phyloP scores from a whole-genome alignment of 1,140 invertebrate genomes.

The Pogonognathellus flavescens region DNA sequence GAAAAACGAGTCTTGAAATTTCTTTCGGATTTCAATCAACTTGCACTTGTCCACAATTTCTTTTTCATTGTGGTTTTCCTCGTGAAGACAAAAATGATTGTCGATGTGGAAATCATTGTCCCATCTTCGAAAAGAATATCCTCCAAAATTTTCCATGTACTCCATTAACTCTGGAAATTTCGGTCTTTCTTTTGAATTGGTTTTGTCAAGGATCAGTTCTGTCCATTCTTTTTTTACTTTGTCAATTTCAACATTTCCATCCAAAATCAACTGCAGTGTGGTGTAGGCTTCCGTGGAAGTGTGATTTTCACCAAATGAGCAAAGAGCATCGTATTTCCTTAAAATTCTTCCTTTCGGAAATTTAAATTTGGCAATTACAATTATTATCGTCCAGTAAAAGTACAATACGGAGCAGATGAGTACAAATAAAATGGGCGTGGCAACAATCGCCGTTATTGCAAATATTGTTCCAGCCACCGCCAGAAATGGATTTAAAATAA shows the following conservation, averaged over 20 bases:
- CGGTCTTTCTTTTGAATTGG: neutral
- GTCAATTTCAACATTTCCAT: neutral
- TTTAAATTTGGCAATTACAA: too few relatives aligned
- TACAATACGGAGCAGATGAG: too few relatives aligned
- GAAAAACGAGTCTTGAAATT: neutral
- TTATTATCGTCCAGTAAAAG: too few relatives aligned
- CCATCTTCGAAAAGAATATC: neutral
- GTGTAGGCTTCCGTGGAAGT: neutral
- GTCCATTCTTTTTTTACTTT: neutral
- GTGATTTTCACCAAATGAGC: too few relatives aligned
- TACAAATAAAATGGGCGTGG: too few relatives aligned
- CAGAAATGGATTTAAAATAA: too few relatives aligned
- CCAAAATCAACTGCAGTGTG: neutral
- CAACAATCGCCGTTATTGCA: too few relatives aligned
- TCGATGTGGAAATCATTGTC: neutral
- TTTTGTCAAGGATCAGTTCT: neutral
- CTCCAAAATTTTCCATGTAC: neutral
- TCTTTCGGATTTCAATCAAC: neutral
- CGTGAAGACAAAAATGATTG: neutral
- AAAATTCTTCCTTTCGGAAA: too few relatives aligned
- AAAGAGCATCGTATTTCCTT: too few relatives aligned
- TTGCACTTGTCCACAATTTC: neutral
- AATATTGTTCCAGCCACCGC: too few relatives aligned
- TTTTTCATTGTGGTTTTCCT: neutral
- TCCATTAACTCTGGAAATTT: neutral